Base-by-base conservation (phyloP, 2,797 vertebrate genomes). In the Orestias chungarensis region DNA sequence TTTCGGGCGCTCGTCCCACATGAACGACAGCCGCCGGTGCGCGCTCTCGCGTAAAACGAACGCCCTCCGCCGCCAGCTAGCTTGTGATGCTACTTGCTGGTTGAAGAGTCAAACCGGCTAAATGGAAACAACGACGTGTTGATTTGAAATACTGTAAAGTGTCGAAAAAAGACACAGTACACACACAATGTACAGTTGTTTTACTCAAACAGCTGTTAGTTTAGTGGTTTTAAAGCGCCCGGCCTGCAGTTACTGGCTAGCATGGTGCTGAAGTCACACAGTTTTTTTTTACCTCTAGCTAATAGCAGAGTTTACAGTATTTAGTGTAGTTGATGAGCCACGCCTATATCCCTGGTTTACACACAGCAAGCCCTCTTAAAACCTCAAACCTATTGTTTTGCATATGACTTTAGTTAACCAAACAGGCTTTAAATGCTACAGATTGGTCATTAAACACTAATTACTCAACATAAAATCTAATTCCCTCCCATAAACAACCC, bases 211-310 rank as follows among this genome's bases (percentile, higher is more conserved):
- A 0, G 20, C 15, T 29, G 2, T 3, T 0, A 59, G 4, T 0
- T 35, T n/a, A n/a, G 15, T 64, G 47, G 72, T 23, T 72, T 74
- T 79, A 33, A 54, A 66, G 73, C 31, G 33, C 17, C 50, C 27
- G 87, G 86, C 82, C 88, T 86, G 15, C 52, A 29, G 12, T 43
- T 64, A 55, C 43, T 64, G 65, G 82, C 75, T 84, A 87, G 85
- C 76, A 15, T 82, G 71, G 59, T 83, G 89, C 89, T 91, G 80
- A 76, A 78, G 82, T 46, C 86, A 88, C 73, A 85, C 81, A 73
- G 77, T 44, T 78, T 81, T 86, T 78, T 81, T 81, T 40, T 59
- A 35, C 64, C 82, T 75, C 11, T 4, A 68, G 82, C 87, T 79
- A 74, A 80, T 75, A 70, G 18, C 3, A 44, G 74, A 80, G 70